A percentile compares a stretch with the other conserved stretches of the same genome.
Conservation (phyloP, 2,113 vertebrate genomes). For the Rutilus rutilus region DNA sequence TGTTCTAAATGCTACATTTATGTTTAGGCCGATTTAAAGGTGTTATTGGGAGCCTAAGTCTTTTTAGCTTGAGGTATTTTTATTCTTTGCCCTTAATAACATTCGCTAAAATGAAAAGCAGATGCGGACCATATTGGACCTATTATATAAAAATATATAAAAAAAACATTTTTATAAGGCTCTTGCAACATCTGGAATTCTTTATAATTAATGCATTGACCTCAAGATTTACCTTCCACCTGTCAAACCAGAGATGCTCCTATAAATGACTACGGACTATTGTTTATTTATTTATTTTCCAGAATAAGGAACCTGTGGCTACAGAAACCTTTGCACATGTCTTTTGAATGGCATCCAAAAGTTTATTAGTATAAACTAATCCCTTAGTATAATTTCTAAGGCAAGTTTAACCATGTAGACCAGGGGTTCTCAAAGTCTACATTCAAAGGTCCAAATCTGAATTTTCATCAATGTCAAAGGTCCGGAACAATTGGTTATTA, state of each 20-base stretch:
- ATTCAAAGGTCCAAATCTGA: too few species aligned
- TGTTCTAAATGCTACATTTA: conserved; percentile 94
- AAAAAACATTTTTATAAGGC: conserved; percentile 57
- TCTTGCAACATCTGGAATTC: conserved; percentile 97
- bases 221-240: conserved; percentile 98
- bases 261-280: conserved; percentile 74
- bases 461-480: too few species aligned
- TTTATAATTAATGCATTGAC: conserved; percentile 99
- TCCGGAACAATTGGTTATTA: too few species aligned
- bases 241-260: conserved; percentile 98
- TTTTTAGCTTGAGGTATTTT: conserved; percentile 87
- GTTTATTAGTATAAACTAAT: too few species aligned
- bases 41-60: conserved; percentile 92
- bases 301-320: neutral
- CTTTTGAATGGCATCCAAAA: neutral
- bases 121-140: conserved; percentile 93
- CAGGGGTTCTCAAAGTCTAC: too few species aligned
- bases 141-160: conserved; percentile 70
- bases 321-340: neutral
- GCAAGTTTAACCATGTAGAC: too few species aligned
- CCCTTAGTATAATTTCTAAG: too few species aligned
- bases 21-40: conserved; percentile 98
- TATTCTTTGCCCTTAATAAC: conserved; percentile 98
- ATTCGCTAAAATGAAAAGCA: conserved; percentile 98
- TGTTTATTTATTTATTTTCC: conserved; percentile 46